Base-by-base conservation (phyloP, 2,888 invertebrate genomes). In the Noctuana brunneofusca region DNA sequence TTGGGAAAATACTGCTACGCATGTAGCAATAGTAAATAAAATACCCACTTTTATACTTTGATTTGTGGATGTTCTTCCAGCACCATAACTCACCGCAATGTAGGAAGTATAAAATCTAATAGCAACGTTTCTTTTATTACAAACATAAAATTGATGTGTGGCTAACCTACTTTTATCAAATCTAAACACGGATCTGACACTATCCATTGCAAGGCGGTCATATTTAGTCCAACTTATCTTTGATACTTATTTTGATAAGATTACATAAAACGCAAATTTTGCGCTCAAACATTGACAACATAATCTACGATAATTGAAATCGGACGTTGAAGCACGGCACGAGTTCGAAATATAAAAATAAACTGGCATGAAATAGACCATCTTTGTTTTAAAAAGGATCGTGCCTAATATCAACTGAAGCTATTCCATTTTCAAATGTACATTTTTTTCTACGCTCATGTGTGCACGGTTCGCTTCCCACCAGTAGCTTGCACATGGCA, bases 401-500 rank as follows among this genome's bases (percentile, higher is more conserved):
- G 43, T 30, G 35, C 48, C 57, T 18, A 59, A 56, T 30, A 65
- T 38, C 60, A 65, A 68, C 65, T 68, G 53, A 63, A 63, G 66
- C 70, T 71, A 72, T 73, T 75, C 72, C 67, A 72, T 76, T 75
- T 78, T 75, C 71, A 73, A 77, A 76, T 78, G 68, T 72, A 73
- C 72, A 73, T 75, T 75, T 82, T 80, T 85, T 83, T 77, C 70
- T 68, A 64, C 68, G 71, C 72, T 75, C 81, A 80, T 81, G 79
- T 81, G 80, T 80, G 80, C 82, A 87, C 83, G 88, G 83, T 83
- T 81, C 81, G 88, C 70, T 89, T 89, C 89, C 87, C 89, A 87
- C 79, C 83, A 84, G 80, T 77, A 75, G 81, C 80, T 68, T 83
- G 88, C 90, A 91, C 89, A 91, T 90, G 90, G 87, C 88, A 78